A percentile compares a stretch with the other conserved stretches of the same genome.
Evolutionary conservation across 2,888 invertebrate genomes (phyloP).

Genomic region (Drepana falcataria): DNA sequence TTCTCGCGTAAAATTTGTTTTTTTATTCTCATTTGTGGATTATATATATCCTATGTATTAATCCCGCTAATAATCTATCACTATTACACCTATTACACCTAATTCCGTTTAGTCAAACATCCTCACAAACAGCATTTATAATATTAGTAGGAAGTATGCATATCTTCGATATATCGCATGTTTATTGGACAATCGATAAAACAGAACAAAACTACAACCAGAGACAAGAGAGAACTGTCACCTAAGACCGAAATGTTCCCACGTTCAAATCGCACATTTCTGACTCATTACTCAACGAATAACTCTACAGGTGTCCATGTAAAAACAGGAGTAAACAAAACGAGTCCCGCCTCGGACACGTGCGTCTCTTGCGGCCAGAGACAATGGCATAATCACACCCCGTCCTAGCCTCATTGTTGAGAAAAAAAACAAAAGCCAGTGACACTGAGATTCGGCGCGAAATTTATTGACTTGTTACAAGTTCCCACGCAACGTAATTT

Average conservation of each 20-base stretch:
- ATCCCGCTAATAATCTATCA: too few relatives aligned
- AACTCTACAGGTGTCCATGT: slow-evolving; percentile 64
- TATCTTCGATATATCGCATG: too few relatives aligned
- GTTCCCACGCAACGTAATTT: slow-evolving; percentile 42
- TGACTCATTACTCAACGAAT: slow-evolving; percentile 50
- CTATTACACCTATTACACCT: too few relatives aligned
- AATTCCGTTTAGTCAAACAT: too few relatives aligned
- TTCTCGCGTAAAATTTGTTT: too few relatives aligned
- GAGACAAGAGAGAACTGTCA: slow-evolving; percentile 19
- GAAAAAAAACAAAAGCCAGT: slow-evolving; percentile 33
- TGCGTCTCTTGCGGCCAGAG: slow-evolving; percentile 68
- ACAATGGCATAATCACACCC: slow-evolving; percentile 54
- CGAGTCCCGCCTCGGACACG: slow-evolving; percentile 63
- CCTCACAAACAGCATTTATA: too few relatives aligned
- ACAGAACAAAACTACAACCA: too few relatives aligned
- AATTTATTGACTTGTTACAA: slow-evolving; percentile 46
- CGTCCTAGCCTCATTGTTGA: slow-evolving; percentile 21
- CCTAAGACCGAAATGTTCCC: slow-evolving; percentile 31
- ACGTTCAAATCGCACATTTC: slow-evolving; percentile 37
- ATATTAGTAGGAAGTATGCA: too few relatives aligned
- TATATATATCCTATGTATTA: too few relatives aligned
- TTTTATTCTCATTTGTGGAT: too few relatives aligned
- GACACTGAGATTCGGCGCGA: slow-evolving; percentile 45
- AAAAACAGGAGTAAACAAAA: slow-evolving; percentile 54
- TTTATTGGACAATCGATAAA: too few relatives aligned